Base-by-base conservation (phyloP, 30 jellyfish, hydroid and myxozoan genomes). In the Rhopilema esculentum region DNA sequence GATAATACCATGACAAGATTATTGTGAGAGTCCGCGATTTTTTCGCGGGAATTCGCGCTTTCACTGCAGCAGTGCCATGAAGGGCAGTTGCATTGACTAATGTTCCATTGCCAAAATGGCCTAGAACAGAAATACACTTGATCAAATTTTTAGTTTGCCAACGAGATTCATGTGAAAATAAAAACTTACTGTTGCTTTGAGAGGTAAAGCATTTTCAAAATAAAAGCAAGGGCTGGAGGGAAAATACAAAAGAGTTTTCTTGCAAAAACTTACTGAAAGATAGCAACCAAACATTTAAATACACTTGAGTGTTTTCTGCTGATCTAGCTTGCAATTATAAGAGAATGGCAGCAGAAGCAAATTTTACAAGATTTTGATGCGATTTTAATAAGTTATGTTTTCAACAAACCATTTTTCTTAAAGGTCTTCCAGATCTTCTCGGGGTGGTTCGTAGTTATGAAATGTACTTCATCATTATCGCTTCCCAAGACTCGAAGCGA, bases 1-100 rank as follows among this genome's bases (percentile, higher is more conserved):
- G 99, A 52, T 89, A 87, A 72, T 83, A 78, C 99, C 99, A 95
- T 8, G 97, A 95, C 90, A 95, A 50, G 16, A 95, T 78, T 75
- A 95, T 90, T 0, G 96, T 81, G 23, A 95, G 71, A 16, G 90
- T 33, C 49, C 95, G 87, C 33, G 95, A 90, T 80, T 90, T 91
- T 57, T 91, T 88, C 17, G 99, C 98, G 83, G 95, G 95, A 25
- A 95, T 69, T 6, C 69, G 93, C 8, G 97, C 91, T 19, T 81
- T 91, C 33, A 88, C 57, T 27, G 97, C 77, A 8, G 88, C 97
- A 12, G 99, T 92, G 25, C 99, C 99, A 67, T 95, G 93, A 23
- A 95, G 79, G 29, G 98, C 99, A 4, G 99, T 95, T 24, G 63
- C 75, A 72, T 95, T 95, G 8, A 95, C 93, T 6, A 81, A 27